Evolutionary conservation across 2,113 vertebrate species (phyloP).

Genomic region (Daubentonia madagascariensis): DNA sequence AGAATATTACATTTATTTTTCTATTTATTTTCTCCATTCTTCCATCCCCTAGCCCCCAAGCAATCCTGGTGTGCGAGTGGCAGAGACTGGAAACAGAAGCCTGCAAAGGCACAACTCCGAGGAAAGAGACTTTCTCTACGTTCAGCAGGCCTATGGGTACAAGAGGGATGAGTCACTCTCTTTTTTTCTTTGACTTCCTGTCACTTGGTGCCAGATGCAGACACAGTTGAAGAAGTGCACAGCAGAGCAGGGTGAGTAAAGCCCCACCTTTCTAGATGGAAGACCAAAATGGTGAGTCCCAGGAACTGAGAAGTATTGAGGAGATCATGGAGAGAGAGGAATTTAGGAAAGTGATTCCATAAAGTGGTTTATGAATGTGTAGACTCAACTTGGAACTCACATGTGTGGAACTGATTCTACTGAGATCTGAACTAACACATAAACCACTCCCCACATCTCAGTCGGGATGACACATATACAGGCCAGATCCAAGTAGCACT

Average conservation of each 20-base stretch:
- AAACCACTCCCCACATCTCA: not conserved
- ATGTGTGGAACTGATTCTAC: not conserved
- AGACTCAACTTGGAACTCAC: not conserved
- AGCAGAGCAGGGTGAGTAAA: not conserved
- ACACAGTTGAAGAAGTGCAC: not conserved
- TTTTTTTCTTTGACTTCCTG: not conserved
- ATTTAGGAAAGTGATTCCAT: not conserved
- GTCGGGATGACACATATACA: not conserved
- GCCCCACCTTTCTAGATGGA: not conserved
- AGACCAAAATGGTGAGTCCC: not conserved
- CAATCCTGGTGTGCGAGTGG: not conserved
- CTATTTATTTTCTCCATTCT: not conserved
- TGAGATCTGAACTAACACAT: not conserved
- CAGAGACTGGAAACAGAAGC: not conserved
- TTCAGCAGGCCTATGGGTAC: not conserved
- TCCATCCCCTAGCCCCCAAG: rapidly evolving
- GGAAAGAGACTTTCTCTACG: not conserved
- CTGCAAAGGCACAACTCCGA: not conserved
- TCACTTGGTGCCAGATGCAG: not conserved
- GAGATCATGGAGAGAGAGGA: not conserved
- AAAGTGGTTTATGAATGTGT: not conserved
- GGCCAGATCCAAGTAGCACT: not conserved
- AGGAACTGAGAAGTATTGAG: not conserved
- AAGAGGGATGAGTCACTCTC: not conserved
- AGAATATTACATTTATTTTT: not conserved